Evolutionary conservation across 2,113 vertebrate species (phyloP).

Genomic region (Gallinago undulata): DNA sequence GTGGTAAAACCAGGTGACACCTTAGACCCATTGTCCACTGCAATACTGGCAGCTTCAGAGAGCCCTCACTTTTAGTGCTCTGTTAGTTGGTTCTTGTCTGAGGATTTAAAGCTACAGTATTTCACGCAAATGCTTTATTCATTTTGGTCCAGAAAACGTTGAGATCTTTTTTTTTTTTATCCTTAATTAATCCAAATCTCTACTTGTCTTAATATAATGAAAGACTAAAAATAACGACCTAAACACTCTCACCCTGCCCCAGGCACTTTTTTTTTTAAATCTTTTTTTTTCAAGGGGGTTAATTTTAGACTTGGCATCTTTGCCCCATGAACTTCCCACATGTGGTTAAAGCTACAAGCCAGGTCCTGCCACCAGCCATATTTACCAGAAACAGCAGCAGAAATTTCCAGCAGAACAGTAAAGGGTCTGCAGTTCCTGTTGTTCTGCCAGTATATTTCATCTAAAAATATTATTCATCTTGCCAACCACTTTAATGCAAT

Average conservation of each 20-base stretch:
- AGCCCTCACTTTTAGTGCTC: not conserved
- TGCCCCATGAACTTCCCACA: slow-evolving; percentile 69
- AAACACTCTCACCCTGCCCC: slow-evolving; percentile 52
- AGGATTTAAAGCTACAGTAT: not conserved
- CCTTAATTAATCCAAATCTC: slow-evolving; percentile 37
- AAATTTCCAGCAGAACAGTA: slow-evolving; percentile 76
- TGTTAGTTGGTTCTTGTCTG: not conserved
- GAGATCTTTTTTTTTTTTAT: not conserved
- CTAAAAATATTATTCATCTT: slow-evolving; percentile 67
- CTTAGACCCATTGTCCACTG: not conserved
- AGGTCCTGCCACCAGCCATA: slow-evolving; percentile 74
- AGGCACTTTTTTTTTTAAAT: not conserved
- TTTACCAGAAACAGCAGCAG: slow-evolving; percentile 73
- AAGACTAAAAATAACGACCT: slow-evolving; percentile 35
- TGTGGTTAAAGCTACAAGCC: slow-evolving; percentile 75
- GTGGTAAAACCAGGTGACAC: not conserved
- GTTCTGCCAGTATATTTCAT: slow-evolving; percentile 70
- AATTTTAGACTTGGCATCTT: slow-evolving; percentile 77
- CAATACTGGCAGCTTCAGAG: not conserved
- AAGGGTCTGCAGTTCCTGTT: slow-evolving; percentile 69
- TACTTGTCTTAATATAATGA: slow-evolving; percentile 17
- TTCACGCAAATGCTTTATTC: not conserved
- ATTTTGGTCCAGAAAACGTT: not conserved
- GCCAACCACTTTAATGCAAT: slow-evolving; percentile 63
- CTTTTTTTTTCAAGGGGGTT: slow-evolving; percentile 16